Evolutionary conservation across 2,888 invertebrate species (phyloP), one percentile per base, ranked within the genome.

Genomic region (Choristoneura rosaceana): DNA sequence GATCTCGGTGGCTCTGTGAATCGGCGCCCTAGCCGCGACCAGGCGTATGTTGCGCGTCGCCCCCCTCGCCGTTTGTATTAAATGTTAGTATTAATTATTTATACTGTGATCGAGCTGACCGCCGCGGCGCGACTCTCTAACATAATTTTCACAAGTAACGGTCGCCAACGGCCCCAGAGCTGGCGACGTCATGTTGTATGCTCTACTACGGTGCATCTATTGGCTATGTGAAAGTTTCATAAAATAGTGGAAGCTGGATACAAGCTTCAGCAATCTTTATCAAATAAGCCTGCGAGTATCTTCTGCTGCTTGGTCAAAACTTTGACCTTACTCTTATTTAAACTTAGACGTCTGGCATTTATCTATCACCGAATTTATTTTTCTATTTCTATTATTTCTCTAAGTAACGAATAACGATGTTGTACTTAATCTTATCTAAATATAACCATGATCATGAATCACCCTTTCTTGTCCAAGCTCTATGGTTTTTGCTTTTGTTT

Each of bases 11-110:
- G 3, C 52, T 52, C 15, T 8, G 17, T 17, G 17, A 52, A 9
- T 52, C 60, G 43, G 34, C 66, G 66, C 50, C 58, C 74, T 67
- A 73, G 70, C 70, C 50, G 65, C 74, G 59, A 66, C 58, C 68
- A 68, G 74, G 63, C 73, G 73, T 69, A 64, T 10, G 70, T 75
- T 75, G 74, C 50, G 69, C 67, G 62, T 65, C 66, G 74, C 75
- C 90, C 88, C 89, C 86, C 82, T 86, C 84, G 70, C 73, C 52
- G 68, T 70, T 64, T 69, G 63, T 73, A 70, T 70, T 74, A 75
- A 75, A 74, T 77, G 70, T 77, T 75, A 76, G 76, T 76, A 77
- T 76, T 79, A 78, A 78, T 78, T 80, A 77, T 78, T 78, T 76
- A 76, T 76, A 77, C 75, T 71, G 75, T 65, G 76, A 79, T 75